phyloP scores from a whole-genome alignment of 2,113 vertebrate genomes.

The Microcebus murinus region DNA sequence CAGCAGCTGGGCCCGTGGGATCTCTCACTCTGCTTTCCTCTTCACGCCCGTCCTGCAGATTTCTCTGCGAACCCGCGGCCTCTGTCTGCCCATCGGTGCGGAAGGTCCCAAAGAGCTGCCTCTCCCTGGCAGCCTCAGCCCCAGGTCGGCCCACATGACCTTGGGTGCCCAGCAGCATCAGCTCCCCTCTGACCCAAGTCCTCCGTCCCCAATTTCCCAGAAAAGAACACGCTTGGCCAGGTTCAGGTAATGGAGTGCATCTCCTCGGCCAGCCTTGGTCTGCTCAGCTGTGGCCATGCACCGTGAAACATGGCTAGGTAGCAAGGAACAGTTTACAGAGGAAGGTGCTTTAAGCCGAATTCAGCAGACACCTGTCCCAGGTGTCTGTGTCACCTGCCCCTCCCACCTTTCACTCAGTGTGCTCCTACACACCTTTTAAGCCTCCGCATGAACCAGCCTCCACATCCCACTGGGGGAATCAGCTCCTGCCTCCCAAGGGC shows the following conservation, averaged over 20 bases:
- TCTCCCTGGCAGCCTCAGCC: too few relatives aligned
- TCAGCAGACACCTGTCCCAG: neutral
- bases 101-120: neutral
- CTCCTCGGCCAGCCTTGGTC: neutral
- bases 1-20: too few relatives aligned
- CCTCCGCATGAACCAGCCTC: neutral
- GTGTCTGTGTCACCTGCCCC: neutral
- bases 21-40: neutral
- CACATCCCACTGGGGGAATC: neutral
- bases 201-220: neutral
- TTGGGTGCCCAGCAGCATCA: neutral
- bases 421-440: neutral
- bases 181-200: neutral
- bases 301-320: neutral
- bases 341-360: too few relatives aligned
- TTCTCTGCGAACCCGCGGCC: neutral
- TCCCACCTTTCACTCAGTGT: neutral
- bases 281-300: neutral
- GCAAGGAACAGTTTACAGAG: neutral
- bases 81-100: neutral
- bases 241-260: neutral
- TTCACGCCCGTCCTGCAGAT: neutral
- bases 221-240: neutral
- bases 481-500: neutral
- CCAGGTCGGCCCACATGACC: fast-evolving